Base-by-base conservation (phyloP, 2,797 vertebrate genomes). In the Sternarchorhynchus goeldii region DNA sequence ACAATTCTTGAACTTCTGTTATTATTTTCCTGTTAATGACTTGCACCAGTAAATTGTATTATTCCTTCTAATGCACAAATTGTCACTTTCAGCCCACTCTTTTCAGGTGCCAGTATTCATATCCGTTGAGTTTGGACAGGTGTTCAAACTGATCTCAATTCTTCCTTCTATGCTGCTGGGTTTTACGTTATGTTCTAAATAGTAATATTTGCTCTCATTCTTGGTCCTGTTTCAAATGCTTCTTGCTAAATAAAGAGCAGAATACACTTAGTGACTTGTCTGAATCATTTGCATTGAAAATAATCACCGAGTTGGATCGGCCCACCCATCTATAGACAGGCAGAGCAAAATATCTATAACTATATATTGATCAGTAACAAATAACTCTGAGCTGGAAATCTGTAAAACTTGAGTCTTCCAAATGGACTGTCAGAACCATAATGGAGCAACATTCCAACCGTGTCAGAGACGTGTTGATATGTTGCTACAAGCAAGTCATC, bases 161-260 rank as follows among this genome's bases (percentile, higher is more conserved):
- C 29, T 50, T 39, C 65, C 77, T 76, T 55, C 66, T 83, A 53
- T 72, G 64, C 73, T 80, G 75, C 76, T 83, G 82, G 76, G 76
- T 79, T 83, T 75, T 69, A 32, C 68, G 72, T 56, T 76, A 29
- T 75, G 86, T 84, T 86, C 66, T 78, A 80, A 84, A 77, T 78
- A 83, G 79, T 82, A 77, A 75, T 64, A 76, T 76, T 85, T 78
- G 65, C 75, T 82, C 73, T 77, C 39, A 59, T 79, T 73, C 62
- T 81, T 72, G 57, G 76, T 84, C 39, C 69, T 68, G 79, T 76
- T 84, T 83, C 83, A 79, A 76, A 72, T 73, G 69, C 76, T 82
- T 81, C 77, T 80, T 82, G 76, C 77, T 80, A 71, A 84, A 86
- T 78, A 81, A 85, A 74, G 66, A 80, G 83, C 58, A 55, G 39